These are phyloP conservation scores for Coremacera marginata DNA, from an alignment of 2,888 invertebrate species.

Conservation along the genomic window DNA sequence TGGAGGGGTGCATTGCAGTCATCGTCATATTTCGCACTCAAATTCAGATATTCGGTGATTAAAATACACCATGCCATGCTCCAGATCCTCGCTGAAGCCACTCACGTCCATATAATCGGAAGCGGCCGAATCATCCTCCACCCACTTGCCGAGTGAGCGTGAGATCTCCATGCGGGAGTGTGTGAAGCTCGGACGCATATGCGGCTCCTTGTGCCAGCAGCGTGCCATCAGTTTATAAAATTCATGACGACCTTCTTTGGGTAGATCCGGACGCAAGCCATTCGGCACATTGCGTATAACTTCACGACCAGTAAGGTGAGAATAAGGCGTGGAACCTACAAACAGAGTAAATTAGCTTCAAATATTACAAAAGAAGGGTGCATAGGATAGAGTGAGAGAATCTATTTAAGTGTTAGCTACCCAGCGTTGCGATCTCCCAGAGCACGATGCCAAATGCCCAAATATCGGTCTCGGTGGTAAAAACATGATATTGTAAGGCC, in stretches of 20 bases:
- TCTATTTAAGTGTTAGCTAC: slow-evolving; percentile 67
- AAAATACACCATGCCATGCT: slow-evolving; percentile 69
- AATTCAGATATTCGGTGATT: slow-evolving; percentile 74
- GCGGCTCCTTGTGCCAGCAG: slow-evolving; percentile 79
- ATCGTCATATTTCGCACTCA: slow-evolving; percentile 74
- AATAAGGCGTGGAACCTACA: slow-evolving; percentile 87
- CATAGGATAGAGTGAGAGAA: not conserved
- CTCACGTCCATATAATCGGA: slow-evolving; percentile 70
- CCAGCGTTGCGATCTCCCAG: slow-evolving; percentile 90
- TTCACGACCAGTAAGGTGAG: slow-evolving; percentile 85
- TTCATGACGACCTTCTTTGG: slow-evolving; percentile 82
- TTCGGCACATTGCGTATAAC: slow-evolving; percentile 84
- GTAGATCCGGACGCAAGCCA: slow-evolving; percentile 83
- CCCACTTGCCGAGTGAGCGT: slow-evolving; percentile 67
- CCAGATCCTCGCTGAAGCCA: slow-evolving; percentile 69
- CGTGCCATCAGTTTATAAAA: slow-evolving; percentile 75
- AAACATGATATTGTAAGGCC: slow-evolving; percentile 81
- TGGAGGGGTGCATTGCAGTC: slow-evolving; percentile 50
- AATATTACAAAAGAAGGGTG: not conserved
- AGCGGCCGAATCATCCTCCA: slow-evolving; percentile 67
- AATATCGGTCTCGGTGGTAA: slow-evolving; percentile 85
- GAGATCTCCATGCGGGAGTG: slow-evolving; percentile 71
- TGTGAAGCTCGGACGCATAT: slow-evolving; percentile 79
- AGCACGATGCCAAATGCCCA: slow-evolving; percentile 90
- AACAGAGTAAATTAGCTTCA: not conserved